Percentiles rank a stretch among this genome's conserved stretches.
phyloP scores from a whole-genome alignment of 2,113 vertebrate species.

The Regulus satrapa region DNA sequence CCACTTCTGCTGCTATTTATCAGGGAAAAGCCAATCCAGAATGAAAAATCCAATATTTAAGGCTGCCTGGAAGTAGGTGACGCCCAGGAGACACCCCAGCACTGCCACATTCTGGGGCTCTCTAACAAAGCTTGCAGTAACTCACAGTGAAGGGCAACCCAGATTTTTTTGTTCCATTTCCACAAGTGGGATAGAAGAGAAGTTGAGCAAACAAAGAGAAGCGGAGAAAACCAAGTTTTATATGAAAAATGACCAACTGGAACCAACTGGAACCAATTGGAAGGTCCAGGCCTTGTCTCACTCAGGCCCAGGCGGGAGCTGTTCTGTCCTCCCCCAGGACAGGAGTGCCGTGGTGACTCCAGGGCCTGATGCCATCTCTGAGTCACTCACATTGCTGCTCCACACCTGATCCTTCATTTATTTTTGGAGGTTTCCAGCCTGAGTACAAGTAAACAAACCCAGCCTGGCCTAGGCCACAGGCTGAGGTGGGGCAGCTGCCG shows the following conservation, averaged over 20 bases:
- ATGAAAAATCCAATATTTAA: not conserved
- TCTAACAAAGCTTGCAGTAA: not conserved
- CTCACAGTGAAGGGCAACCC: not conserved
- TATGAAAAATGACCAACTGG: not conserved
- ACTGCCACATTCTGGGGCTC: not conserved
- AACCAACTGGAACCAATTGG: too few relatives aligned
- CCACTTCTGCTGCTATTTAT: not conserved
- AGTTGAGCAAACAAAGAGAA: not conserved
- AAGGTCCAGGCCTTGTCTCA: not conserved
- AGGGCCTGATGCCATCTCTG: constrained; percentile 28
- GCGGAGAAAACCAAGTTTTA: not conserved
- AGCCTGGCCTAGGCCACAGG: constrained; percentile 3
- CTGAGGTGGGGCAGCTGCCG: constrained; percentile 28
- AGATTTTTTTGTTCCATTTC: not conserved
- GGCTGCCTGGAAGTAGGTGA: not conserved
- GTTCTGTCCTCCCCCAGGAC: not conserved
- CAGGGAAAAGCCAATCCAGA: not conserved
- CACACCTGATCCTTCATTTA: constrained; percentile 29
- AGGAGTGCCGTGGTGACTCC: not conserved
- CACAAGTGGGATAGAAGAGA: not conserved
- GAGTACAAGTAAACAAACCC: constrained; percentile 56
- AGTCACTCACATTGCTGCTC: constrained; percentile 28
- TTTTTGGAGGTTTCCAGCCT: constrained; percentile 45
- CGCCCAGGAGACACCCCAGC: not conserved
- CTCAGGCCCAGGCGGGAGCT: not conserved